phyloP scores from a whole-genome alignment of 2,888 invertebrate genomes.

The Polydrusus pterygomalis region DNA sequence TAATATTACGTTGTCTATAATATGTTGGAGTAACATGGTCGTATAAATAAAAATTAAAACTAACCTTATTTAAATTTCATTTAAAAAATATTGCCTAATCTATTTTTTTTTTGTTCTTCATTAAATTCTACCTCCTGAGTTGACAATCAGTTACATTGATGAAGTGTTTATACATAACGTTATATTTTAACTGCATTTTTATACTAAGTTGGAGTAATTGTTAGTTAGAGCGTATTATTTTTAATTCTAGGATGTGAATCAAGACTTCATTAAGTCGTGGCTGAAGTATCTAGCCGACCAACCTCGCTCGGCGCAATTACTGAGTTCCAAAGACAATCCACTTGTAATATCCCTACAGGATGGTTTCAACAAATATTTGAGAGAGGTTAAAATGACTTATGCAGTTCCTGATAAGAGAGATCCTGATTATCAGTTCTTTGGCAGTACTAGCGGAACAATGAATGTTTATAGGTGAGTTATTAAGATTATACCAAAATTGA shows the following conservation, averaged over 20 bases:
- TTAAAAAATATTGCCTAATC: too few species aligned
- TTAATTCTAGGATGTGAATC: conserved; percentile 81
- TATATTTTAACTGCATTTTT: too few species aligned
- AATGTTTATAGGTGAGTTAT: conserved; percentile 88
- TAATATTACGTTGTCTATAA: too few species aligned
- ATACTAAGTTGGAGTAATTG: too few species aligned
- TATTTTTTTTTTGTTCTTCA: too few species aligned
- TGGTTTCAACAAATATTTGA: conserved; percentile 83
- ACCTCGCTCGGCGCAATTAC: conserved; percentile 84
- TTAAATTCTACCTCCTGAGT: too few species aligned
- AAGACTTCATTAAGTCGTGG: conserved; percentile 84
- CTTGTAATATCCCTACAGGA: conserved; percentile 83
- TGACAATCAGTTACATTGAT: too few species aligned
- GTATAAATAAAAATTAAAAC: too few species aligned
- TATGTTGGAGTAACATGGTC: too few species aligned
- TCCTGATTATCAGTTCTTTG: conserved; percentile 94
- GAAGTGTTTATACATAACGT: too few species aligned
- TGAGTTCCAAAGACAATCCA: conserved; percentile 79
- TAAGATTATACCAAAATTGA: too few species aligned
- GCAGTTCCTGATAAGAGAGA: conserved; percentile 89
- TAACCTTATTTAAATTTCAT: too few species aligned
- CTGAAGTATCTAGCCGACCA: conserved; percentile 82
- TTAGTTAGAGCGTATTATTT: conserved; percentile 11
- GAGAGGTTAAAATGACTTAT: conserved; percentile 82
- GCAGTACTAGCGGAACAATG: conserved; percentile 84